Base-by-base conservation (phyloP, 2,888 invertebrate species). In the Metalampra italica region DNA sequence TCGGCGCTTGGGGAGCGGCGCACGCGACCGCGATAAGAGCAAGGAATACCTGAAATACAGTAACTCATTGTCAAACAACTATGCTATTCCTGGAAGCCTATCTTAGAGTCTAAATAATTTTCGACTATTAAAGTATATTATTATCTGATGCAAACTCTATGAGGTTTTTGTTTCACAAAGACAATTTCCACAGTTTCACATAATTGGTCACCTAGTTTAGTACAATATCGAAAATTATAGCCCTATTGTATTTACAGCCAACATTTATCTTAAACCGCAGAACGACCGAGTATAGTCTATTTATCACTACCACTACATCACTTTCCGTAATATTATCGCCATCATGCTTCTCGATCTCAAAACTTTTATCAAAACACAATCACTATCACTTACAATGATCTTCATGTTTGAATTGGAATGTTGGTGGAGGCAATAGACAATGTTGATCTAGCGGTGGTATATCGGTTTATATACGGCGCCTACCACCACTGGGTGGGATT, bases 301-400 rank as follows among this genome's bases (percentile, higher is more conserved):
- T 32, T 32, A 9, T 8, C 11, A 32, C n/a, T 36, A 36, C n/a
- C 36, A 36, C 36, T 36, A n/a, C 22, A 39, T 22, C 14, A 43
- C 13, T 43, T 43, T 13, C 29, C 14, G 8, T 7, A 39, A 13
- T 13, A 7, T 42, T 42, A n/a, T 29, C n/a, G 13, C 12, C 22
- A 29, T 9, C 7, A 29, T 42, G 9, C 42, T 7, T 42, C 29
- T n/a, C 4, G 42, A 42, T 42, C 12, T 15, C 39, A n/a, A n/a
- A 43, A 43, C 43, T 39, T 43, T 32, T 43, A 30, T 53, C 48
- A 53, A 50, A 57, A 52, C 77, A 79, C 78, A 68, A 61, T 66
- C 81, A 81, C 81, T 75, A 63, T 53, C 82, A 88, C 88, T 88
- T 86, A 89, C 88, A 68, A 88, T 79, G 74, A 71, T 70, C 78